These are phyloP conservation scores for Idaea aversata DNA, from an alignment of 2,888 invertebrate genomes.

Conservation along the genomic window DNA sequence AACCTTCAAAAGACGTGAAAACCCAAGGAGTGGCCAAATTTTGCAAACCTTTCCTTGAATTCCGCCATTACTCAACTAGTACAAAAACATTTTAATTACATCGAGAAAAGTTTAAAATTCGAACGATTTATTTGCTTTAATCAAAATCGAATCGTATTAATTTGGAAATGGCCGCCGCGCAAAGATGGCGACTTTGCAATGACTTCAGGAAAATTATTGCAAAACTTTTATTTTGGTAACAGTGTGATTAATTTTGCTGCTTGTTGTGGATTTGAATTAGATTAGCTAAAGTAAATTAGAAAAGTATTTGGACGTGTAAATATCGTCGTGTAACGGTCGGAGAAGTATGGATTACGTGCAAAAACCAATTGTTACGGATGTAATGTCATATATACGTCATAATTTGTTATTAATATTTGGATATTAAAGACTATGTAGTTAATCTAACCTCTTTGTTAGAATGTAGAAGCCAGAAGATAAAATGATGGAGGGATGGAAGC, in stretches of 20 bases:
- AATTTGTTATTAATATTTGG: too few relatives aligned
- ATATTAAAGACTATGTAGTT: too few relatives aligned
- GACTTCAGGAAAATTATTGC: neutral
- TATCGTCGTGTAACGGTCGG: too few relatives aligned
- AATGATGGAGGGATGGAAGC: too few relatives aligned
- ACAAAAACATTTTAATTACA: constrained; percentile 45
- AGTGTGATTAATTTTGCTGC: neutral
- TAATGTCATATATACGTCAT: too few relatives aligned
- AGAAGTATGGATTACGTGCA: too few relatives aligned
- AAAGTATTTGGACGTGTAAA: neutral
- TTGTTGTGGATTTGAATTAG: neutral
- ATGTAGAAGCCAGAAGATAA: too few relatives aligned
- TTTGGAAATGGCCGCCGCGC: neutral
- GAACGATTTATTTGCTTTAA: constrained; percentile 61
- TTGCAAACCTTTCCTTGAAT: too few relatives aligned
- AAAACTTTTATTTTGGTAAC: neutral
- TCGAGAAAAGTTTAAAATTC: constrained; percentile 40
- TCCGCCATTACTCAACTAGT: constrained; percentile 36
- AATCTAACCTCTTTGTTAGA: too few relatives aligned
- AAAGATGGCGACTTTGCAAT: neutral
- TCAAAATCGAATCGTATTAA: constrained; percentile 34
- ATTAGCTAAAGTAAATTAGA: neutral
- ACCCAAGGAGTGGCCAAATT: too few relatives aligned
- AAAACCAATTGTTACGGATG: too few relatives aligned
- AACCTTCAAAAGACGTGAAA: too few relatives aligned